Evolutionary conservation across 2,888 invertebrate genomes (phyloP), one percentile per base, ranked within the genome.

Genomic region (Osedax fenrisi): DNA sequence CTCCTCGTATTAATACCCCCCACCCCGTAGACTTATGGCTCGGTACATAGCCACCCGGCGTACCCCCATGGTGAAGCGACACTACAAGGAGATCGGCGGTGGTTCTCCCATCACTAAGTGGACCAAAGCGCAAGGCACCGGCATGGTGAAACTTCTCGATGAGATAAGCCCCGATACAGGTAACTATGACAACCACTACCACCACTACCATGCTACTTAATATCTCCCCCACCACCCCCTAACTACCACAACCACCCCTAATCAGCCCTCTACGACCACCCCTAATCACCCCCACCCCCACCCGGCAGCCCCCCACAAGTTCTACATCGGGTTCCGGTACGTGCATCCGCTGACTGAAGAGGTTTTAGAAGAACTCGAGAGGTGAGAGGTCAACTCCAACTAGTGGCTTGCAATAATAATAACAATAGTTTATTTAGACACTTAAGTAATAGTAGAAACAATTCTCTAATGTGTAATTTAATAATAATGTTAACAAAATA

Each of bases 91-190:
- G 86, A 96, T 96, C 71, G 96, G 96, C 0, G 96, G 96, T 0
- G 94, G 95, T 0, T 95, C 95, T 0, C 96, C 96, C 1, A 96
- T 96, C 81, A 87, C 91, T 22, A 90, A 90, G 80, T 96, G 96
- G 96, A 95, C 96, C 0, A 88, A 91, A 78, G 86, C 86, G 74
- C 96, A 96, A 86, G 95, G 95, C 76, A 86, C 89, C 78, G 85
- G 90, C 1, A 87, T 96, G 85, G 91, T 92, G 73, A 86, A 90
- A 78, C 87, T 89, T 61, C 84, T 96, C 70, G 92, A 96, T 83
- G 85, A 87, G 80, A 85, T 90, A 77, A 89, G 90, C 21, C 94
- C 94, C 0, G 87, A 89, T 75, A 90, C 91, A 76, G 85, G 84
- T 85, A 26, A 41, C 26, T 26, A 1, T n/a, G n/a, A n/a, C n/a